Conservation (phyloP, 2,888 invertebrate species). For the Cheilosia pagana region DNA sequence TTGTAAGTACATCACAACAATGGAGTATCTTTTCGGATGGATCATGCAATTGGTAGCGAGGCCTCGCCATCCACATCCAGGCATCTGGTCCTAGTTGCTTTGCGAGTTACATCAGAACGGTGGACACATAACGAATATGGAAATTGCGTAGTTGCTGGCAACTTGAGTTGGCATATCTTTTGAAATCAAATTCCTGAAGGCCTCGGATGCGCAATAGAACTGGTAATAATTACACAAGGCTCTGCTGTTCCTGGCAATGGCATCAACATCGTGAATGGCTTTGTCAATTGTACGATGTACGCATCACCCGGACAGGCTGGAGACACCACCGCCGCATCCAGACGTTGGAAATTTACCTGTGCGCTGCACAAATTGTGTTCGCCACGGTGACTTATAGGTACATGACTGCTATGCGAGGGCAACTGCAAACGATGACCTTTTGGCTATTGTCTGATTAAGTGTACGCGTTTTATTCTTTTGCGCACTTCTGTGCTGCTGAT, state of each 20-base stretch:
- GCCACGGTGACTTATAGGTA: slow-evolving; percentile 50
- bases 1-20: slow-evolving; percentile 52
- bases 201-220: slow-evolving; percentile 53
- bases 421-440: slow-evolving; percentile 67
- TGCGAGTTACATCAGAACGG: slow-evolving; percentile 15
- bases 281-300: slow-evolving; percentile 69
- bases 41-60: slow-evolving; percentile 39
- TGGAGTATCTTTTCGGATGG: slow-evolving; percentile 40
- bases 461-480: slow-evolving; percentile 43
- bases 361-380: slow-evolving; percentile 18
- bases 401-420: slow-evolving; percentile 59
- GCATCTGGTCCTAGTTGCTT: slow-evolving; percentile 9
- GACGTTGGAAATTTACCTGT: neutral
- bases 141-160: slow-evolving; percentile 57
- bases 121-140: slow-evolving; percentile 57
- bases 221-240: slow-evolving; percentile 61
- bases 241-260: slow-evolving; percentile 25
- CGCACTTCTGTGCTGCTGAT: slow-evolving; percentile 55
- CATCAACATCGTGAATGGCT: slow-evolving; percentile 58
- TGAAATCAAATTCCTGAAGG: slow-evolving; percentile 61
- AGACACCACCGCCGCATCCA: slow-evolving; percentile 32
- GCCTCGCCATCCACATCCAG: slow-evolving; percentile 1
- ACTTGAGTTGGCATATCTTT: slow-evolving; percentile 51
- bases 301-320: slow-evolving; percentile 52
- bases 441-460: slow-evolving; percentile 66